Percentiles rank a stretch among this genome's conserved stretches.
Evolutionary conservation across 2,888 invertebrate species (phyloP).

Genomic region (Polyommatus icarus): DNA sequence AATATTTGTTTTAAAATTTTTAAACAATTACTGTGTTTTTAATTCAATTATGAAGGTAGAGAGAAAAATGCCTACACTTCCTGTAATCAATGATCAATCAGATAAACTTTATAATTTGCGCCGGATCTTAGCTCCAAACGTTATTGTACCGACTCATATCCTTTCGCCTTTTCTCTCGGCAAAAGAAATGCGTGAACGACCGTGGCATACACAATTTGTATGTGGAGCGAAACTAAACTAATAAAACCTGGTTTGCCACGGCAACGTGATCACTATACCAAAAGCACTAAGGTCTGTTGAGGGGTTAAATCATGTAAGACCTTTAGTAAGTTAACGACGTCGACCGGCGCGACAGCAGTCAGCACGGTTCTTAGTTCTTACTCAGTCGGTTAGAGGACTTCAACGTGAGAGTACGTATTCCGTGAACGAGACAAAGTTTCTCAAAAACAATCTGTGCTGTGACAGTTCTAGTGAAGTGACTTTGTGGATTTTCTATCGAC

Average conservation of each 20-base stretch:
- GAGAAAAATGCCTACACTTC: background rate
- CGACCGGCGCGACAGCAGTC: conserved; percentile 53
- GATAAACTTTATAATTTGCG: background rate
- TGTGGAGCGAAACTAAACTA: conserved; percentile 53
- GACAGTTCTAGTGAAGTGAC: conserved; percentile 29
- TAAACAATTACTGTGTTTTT: background rate
- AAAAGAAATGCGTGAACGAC: conserved; percentile 72
- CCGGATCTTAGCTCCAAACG: background rate
- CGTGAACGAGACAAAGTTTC: conserved; percentile 33
- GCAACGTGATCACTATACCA: conserved; percentile 39
- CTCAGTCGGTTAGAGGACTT: conserved; percentile 55
- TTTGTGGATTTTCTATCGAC: conserved; percentile 11
- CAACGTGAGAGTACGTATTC: conserved; percentile 48
- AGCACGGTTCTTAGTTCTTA: conserved; percentile 54
- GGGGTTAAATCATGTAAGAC: conserved; percentile 40
- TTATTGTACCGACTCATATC: conserved; percentile 52
- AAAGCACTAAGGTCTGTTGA: conserved; percentile 35
- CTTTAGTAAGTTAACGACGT: conserved; percentile 42
- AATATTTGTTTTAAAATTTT: no score
- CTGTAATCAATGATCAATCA: background rate
- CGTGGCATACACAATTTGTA: conserved; percentile 67
- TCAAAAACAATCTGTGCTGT: conserved; percentile 33
- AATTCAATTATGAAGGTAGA: background rate
- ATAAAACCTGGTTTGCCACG: conserved; percentile 37
- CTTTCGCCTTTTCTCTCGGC: conserved; percentile 73